Base-by-base conservation (phyloP, 2,888 invertebrate species). In the Gastrophysa polygoni region DNA sequence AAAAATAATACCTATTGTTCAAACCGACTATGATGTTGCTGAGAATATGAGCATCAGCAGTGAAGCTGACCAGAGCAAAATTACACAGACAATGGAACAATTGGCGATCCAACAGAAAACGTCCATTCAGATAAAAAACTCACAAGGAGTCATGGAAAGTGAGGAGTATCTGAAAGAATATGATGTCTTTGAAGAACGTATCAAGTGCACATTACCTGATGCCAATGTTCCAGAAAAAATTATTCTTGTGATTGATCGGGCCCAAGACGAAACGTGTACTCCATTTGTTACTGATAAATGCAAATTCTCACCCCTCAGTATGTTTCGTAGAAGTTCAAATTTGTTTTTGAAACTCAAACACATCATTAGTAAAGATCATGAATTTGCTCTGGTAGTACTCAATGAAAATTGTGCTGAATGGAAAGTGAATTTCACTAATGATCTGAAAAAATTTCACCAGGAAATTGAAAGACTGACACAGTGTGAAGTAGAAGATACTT, bases 341-440 rank as follows among this genome's bases (percentile, higher is more conserved):
- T 85, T 88, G 69, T 90, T 89, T 73, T 70, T 90, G 7, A 81
- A 86, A 71, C 84, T 86, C 16, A 91, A 91, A 78, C 80, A 83
- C 68, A 81, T 83, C 0, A 86, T 90, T 21, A 86, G 88, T 72
- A 82, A 81, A 43, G 82, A 78, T 63, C 89, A 90, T 51, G 86
- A 89, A 77, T 90, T 85, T 83, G 88, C 89, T 20, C 73, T 91
- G 32, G 75, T 89, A 50, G 77, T 84, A 5, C 72, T 90, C 50
- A 85, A 86, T 72, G 83, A 85, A 49, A 79, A 82, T 34, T 82
- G 83, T 61, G 81, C 84, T 1, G 78, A 77, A 38, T 87, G 86
- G 87, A 69, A 86, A 38, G 83, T 85, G 69, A 85, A 87, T 68
- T 91, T 91, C 71, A 90, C 89, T 0, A 86, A 76, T 71, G 86